Evolutionary conservation across 2,113 vertebrate genomes (phyloP), one percentile per base, ranked within the genome.

Genomic region (Synodontis membranacea): DNA sequence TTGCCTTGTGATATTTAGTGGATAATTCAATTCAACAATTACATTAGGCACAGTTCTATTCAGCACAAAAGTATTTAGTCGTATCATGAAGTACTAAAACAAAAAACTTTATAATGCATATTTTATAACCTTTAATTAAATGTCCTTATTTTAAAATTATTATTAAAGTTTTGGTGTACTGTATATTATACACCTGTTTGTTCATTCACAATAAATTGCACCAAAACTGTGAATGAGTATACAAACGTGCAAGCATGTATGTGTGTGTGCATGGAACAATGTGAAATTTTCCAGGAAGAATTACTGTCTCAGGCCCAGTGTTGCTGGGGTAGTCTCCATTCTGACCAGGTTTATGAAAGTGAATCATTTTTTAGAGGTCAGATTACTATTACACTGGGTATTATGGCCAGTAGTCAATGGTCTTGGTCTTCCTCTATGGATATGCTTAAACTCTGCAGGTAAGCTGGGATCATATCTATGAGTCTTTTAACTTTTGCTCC

Each of bases 401-500:
- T 15, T 48, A 58, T 44, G 2, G 12, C 1, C 21, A 37, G 34
- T 7, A 23, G 50, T 39, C 34, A 7, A 12, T 34, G 21, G 31
- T 46, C 31, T 25, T 52, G 2, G 19, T 5, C 23, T 46, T 42
- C 4, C 21, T 72, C 64, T 52, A 4, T 39, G 11, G 46, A 50
- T 5, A 31, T 48, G 58, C 28, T 23, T 7, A 17, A 39, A 12
- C 5, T 39, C 15, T 70, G 4, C 34, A 37, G 10, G 21, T 37
- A 25, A 2, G 3, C 75, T 34, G 1, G 44, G 1, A 14, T 60
- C 28, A 44, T 2, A 66, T 48, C 54, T 91, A 92, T 0, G 52
- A 92, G 6, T 96, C 92, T 86, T 94, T 84, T 83, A 96, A 88
- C 90, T 95, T 95, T 25, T 78, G 89, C 31, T 96, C 95, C 88